Evolutionary conservation across 2,888 invertebrate species (phyloP).

Genomic region (Sarcophaga variegata): DNA sequence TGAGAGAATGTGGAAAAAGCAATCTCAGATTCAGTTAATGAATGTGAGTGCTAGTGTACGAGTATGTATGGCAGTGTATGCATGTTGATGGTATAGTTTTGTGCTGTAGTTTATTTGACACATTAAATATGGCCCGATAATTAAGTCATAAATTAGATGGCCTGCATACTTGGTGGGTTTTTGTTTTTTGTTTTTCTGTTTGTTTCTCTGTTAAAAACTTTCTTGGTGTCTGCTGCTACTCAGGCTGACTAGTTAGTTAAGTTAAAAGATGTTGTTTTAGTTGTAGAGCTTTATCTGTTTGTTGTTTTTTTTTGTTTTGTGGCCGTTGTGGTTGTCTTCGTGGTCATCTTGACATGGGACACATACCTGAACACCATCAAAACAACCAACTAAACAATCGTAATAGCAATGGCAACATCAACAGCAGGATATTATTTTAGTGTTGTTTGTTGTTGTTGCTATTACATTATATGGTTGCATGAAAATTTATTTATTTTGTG

Average conservation of each 20-base stretch:
- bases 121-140: conserved; percentile 82
- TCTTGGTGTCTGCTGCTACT: conserved; percentile 22
- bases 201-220: conserved; percentile 52
- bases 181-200: not conserved
- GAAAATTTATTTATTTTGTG: conserved; percentile 63
- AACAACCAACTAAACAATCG: conserved; percentile 44
- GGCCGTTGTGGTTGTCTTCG: not conserved
- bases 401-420: conserved; percentile 43
- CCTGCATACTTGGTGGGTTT: conserved; percentile 69
- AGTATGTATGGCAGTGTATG: conserved; percentile 49
- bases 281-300: too few relatives aligned
- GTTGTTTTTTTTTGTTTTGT: too few relatives aligned
- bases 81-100: conserved; percentile 76
- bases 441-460: conserved; percentile 53
- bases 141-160: conserved; percentile 82
- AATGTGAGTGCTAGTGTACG: conserved; percentile 1
- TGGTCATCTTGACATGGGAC: conserved; percentile 65
- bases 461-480: conserved; percentile 2
- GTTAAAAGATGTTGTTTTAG: conserved; percentile 50
- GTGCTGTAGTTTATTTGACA: conserved; percentile 84
- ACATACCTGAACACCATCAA: conserved; percentile 63
- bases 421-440: conserved; percentile 69
- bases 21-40: conserved; percentile 48
- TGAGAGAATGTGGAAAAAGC: conserved; percentile 5
- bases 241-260: conserved; percentile 49